Conservation (phyloP, 2,113 vertebrate genomes). For the Desmodus rotundus region DNA sequence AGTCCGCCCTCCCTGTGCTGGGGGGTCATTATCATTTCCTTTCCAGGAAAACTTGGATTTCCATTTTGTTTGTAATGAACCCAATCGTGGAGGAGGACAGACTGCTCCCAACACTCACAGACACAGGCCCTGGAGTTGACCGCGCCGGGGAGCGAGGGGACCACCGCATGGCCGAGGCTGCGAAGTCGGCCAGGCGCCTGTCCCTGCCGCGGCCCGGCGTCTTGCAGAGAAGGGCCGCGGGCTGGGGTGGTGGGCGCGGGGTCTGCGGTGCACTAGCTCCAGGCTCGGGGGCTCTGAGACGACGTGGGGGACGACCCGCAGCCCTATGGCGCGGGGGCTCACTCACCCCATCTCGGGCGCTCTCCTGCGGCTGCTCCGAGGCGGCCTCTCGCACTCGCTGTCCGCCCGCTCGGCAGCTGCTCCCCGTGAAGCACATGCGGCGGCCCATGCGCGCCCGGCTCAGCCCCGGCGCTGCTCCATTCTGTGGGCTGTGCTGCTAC, state of each 20-base stretch:
- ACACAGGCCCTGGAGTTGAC: conserved; percentile 51
- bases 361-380: conserved; percentile 82
- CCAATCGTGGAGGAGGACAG: background rate
- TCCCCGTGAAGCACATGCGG: conserved; percentile 79
- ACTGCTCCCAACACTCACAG: background rate
- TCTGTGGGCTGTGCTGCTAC: conserved; percentile 28
- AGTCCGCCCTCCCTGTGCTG: background rate
- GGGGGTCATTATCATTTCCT: background rate
- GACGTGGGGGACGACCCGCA: background rate
- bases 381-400: conserved; percentile 44
- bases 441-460: conserved; percentile 47
- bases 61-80: background rate
- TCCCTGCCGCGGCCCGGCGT: background rate
- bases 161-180: background rate
- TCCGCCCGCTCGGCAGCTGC: conserved; percentile 63
- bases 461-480: conserved; percentile 73
- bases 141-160: background rate
- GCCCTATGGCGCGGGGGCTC: background rate
- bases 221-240: background rate
- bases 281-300: background rate
- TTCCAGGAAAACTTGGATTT: conserved; percentile 65
- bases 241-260: background rate
- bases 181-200: background rate
- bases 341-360: conserved; percentile 82
- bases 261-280: background rate